Evolutionary conservation across 2,113 vertebrate genomes (phyloP).

Genomic region (rat (Rattus norvegicus)): GRCr8 NC_086033.1:99865001-99865500

Average conservation of each 20-base stretch:
- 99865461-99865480: neutral
- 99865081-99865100: neutral
- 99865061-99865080: neutral
- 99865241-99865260: neutral
- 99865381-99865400: too few species aligned
- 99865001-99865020: neutral
- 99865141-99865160: neutral
- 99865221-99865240: neutral
- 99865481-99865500: neutral
- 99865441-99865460: neutral
- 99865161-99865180: neutral
- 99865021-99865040: neutral
- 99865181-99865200: neutral
- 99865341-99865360: neutral
- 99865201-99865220: neutral
- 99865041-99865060: neutral
- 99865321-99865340: neutral
- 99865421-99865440: accelerated
- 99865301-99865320: neutral
- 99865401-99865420: accelerated
- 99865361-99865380: too few species aligned
- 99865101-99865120: neutral
- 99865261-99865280: neutral
- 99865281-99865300: neutral
- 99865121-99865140: neutral